phyloP scores from a whole-genome alignment of 2,797 vertebrate genomes.

The Hapalemur alaotrensis region DNA sequence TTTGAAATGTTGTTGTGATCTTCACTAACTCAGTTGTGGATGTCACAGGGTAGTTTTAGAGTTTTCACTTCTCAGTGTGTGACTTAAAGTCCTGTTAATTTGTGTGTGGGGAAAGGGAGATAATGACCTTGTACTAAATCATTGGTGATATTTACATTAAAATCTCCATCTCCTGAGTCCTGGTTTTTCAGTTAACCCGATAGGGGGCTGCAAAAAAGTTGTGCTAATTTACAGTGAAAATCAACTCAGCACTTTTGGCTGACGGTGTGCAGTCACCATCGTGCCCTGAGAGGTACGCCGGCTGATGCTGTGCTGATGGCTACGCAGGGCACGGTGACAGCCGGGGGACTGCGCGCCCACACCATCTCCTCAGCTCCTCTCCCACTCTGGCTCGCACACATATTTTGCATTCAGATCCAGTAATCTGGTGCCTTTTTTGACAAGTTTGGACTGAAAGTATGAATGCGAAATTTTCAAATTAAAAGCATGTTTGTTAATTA shows the following conservation, averaged over 20 bases:
- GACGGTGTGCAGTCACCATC: not conserved
- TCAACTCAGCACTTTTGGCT: not conserved
- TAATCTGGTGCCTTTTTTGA: not conserved
- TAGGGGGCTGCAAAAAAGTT: not conserved
- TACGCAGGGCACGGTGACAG: not conserved
- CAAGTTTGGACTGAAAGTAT: not conserved
- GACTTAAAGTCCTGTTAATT: not conserved
- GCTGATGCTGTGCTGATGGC: not conserved
- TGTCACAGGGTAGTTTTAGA: not conserved
- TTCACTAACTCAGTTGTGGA: not conserved
- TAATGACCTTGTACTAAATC: not conserved
- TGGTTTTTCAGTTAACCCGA: not conserved
- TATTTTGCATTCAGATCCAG: not conserved
- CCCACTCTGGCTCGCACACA: not conserved
- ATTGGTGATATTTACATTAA: not conserved
- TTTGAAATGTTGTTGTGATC: not conserved
- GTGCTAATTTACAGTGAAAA: not conserved
- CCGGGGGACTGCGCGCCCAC: not conserved
- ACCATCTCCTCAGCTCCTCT: not conserved
- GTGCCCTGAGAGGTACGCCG: not conserved
- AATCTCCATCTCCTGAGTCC: not conserved
- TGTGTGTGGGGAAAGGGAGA: not conserved
- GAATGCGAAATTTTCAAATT: not conserved
- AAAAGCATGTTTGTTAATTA: not conserved
- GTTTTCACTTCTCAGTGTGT: not conserved